These are phyloP conservation scores for Macrocentrus cingulum DNA, from an alignment of 1,140 invertebrate genomes.

Conservation along the genomic window DNA sequence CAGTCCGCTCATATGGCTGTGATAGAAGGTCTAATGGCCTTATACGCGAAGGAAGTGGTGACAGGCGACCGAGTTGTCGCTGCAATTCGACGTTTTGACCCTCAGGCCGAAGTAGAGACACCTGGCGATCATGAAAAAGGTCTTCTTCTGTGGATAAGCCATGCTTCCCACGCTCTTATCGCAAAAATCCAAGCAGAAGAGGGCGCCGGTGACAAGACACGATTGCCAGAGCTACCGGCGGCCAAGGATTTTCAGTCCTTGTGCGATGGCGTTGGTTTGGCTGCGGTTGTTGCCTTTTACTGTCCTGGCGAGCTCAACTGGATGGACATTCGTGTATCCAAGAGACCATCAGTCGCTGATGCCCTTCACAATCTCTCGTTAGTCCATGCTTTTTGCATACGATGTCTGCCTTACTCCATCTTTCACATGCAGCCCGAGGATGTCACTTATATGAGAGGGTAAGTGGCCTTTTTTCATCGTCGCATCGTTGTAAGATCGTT, in stretches of 20 bases:
- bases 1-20: constrained; percentile 95
- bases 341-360: constrained; percentile 77
- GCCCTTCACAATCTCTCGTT: constrained; percentile 92
- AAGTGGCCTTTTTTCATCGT: constrained; percentile 33
- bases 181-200: constrained; percentile 60
- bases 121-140: constrained; percentile 82
- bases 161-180: constrained; percentile 77
- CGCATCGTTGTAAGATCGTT: not conserved
- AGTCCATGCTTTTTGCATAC: constrained; percentile 84
- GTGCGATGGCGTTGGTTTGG: constrained; percentile 89
- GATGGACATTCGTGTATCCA: constrained; percentile 70
- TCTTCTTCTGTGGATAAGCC: constrained; percentile 88
- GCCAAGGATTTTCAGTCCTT: constrained; percentile 63
- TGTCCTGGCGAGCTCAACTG: constrained; percentile 85
- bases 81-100: constrained; percentile 75
- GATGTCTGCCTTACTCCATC: constrained; percentile 82
- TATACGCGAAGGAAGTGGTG: constrained; percentile 92
- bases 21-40: constrained; percentile 94
- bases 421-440: constrained; percentile 97
- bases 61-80: constrained; percentile 84
- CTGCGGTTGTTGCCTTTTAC: constrained; percentile 89
- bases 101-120: constrained; percentile 46
- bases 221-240: constrained; percentile 55
- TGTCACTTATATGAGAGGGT: constrained; percentile 93
- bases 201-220: constrained; percentile 50